Conservation (phyloP, 2,113 vertebrate genomes). For the Stegastes partitus region DNA sequence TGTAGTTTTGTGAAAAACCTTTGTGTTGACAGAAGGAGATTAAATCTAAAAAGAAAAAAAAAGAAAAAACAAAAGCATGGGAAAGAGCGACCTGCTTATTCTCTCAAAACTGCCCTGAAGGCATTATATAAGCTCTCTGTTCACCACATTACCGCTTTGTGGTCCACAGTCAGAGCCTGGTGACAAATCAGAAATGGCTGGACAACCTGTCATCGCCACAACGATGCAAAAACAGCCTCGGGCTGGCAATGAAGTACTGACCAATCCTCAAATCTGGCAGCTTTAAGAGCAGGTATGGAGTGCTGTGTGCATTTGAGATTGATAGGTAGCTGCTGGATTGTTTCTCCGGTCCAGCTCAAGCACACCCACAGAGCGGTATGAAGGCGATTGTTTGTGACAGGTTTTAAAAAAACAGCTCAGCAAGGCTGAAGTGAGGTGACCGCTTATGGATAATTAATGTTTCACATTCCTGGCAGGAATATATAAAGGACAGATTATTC, state of each 20-base stretch:
- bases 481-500: background rate
- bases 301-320: constrained; percentile 31
- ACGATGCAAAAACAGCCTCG: constrained; percentile 46
- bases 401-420: constrained; percentile 23
- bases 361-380: constrained; percentile 11
- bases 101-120: constrained; percentile 41
- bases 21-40: constrained; percentile 24
- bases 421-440: constrained; percentile 8
- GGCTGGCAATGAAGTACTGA: constrained; percentile 45
- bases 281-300: constrained; percentile 45
- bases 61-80: background rate
- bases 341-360: constrained; percentile 18
- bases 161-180: constrained; percentile 13
- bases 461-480: constrained; percentile 11
- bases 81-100: constrained; percentile 35
- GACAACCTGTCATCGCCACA: constrained; percentile 46
- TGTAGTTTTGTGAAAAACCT: constrained; percentile 9
- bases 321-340: constrained; percentile 44
- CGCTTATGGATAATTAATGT: constrained; percentile 37
- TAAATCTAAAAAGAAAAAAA: constrained; percentile 5
- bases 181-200: constrained; percentile 60
- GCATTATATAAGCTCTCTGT: constrained; percentile 44
- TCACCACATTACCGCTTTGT: constrained; percentile 50
- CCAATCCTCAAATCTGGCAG: constrained; percentile 63
- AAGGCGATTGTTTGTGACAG: constrained; percentile 46